Evolutionary conservation across 1,140 invertebrate species (phyloP).

Genomic region (Euura saliciscinereae): DNA sequence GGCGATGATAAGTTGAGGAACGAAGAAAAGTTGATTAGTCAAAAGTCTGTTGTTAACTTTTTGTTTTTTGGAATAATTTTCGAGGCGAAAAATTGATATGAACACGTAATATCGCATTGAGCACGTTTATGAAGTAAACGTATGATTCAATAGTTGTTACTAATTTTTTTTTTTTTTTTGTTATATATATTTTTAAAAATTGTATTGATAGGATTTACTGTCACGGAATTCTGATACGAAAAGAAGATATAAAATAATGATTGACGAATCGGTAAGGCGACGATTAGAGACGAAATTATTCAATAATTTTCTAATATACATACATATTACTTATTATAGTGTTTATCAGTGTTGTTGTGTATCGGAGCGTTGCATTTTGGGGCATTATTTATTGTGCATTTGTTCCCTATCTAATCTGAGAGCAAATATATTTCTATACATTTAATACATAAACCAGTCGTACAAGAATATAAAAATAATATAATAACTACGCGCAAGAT

Average conservation of each 20-base stretch:
- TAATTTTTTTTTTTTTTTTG: not conserved
- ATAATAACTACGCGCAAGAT: too few species aligned
- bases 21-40: too few species aligned
- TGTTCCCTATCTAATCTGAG: conserved; percentile 11
- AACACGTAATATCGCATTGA: conserved; percentile 27
- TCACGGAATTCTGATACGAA: too few species aligned
- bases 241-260: too few species aligned
- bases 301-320: not conserved
- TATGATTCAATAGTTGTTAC: conserved; percentile 37
- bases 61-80: too few species aligned
- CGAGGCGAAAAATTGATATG: too few species aligned
- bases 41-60: too few species aligned
- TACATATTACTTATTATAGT: too few species aligned
- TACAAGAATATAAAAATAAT: not conserved
- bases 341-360: not conserved
- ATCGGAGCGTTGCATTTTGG: conserved; percentile 26
- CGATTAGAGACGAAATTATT: not conserved
- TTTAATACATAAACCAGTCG: not conserved
- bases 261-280: not conserved
- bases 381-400: conserved; percentile 39
- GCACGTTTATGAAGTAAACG: conserved; percentile 45
- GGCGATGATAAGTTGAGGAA: too few species aligned
- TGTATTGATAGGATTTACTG: too few species aligned
- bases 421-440: not conserved
- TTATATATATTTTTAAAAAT: too few species aligned